Evolutionary conservation across 2,888 invertebrate species (phyloP).

Genomic region (Polymixis flavicincta): DNA sequence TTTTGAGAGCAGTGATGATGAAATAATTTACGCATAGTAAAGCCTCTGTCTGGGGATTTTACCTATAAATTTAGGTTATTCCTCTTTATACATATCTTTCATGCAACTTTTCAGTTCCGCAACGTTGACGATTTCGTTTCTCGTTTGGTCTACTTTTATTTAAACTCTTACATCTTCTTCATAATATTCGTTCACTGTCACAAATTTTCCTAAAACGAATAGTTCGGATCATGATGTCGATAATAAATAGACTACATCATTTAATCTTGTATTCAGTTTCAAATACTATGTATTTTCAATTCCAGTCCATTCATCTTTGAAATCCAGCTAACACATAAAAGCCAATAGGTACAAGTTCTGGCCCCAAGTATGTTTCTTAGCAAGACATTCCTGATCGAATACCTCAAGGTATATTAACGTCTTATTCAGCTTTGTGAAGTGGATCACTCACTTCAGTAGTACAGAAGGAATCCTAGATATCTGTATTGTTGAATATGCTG

Average conservation of each 20-base stretch:
- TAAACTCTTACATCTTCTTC: neutral
- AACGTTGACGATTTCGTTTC: neutral
- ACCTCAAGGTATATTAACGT: constrained; percentile 29
- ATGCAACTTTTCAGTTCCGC: neutral
- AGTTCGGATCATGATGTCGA: neutral
- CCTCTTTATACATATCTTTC: neutral
- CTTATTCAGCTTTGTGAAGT: constrained; percentile 22
- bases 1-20: too few species aligned
- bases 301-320: constrained; percentile 19
- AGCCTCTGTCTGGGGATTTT: too few species aligned
- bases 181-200: neutral
- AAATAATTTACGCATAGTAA: too few species aligned
- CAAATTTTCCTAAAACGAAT: neutral
- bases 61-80: neutral
- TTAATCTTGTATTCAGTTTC: constrained; percentile 6
- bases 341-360: constrained; percentile 15
- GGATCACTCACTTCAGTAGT: constrained; percentile 2
- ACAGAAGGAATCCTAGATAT: constrained; percentile 18
- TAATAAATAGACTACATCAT: neutral
- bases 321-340: constrained; percentile 21
- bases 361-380: constrained; percentile 36
- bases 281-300: neutral
- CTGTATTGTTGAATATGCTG: neutral
- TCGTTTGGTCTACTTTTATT: too few species aligned
- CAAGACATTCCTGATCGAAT: constrained; percentile 41